Base-by-base conservation (phyloP, 2,888 invertebrate genomes). In the Macrosiphum euphorbiae region DNA sequence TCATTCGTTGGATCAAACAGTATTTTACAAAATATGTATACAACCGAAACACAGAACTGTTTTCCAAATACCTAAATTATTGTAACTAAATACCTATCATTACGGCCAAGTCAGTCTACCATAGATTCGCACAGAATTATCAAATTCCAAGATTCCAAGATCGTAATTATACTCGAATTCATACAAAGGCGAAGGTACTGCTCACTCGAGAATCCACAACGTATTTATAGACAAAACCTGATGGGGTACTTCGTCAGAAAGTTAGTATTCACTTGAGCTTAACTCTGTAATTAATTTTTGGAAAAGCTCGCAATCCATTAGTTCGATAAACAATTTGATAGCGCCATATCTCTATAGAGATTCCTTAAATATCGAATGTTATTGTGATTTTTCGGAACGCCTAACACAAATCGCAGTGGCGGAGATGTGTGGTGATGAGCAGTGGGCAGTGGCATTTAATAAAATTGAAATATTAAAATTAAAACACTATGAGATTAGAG, bases 101-200 rank as follows among this genome's bases (percentile, higher is more conserved):
- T 67, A 35, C 20, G 20, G 5, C 20, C 67, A n/a, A 61, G 61
- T 10, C 28, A 67, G 67, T n/a, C 61, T n/a, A 16, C 67, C 67
- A 67, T 16, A 5, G 16, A n/a, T n/a, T n/a, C 67, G 16, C 16
- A 5, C n/a, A 67, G 16, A 16, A 67, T 35, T n/a, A n/a, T 67
- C 67, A n/a, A 67, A 67, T 67, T 16, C 67, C 67, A 61, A 16
- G 5, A 67, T 67, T 16, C 67, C 67, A 61, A 16, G 5, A n/a
- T 67, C 67, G n/a, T 67, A 67, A 67, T 67, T 67, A 67, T 67
- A 67, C n/a, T 67, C 67, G n/a, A n/a, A 67, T 67, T n/a, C 16
- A n/a, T 67, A n/a, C n/a, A 4, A 35, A 67, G n/a, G 67, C 10
- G 3, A 4, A 44, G 44, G 61, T 61, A 61, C 11, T 61, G 50